phyloP scores from a whole-genome alignment of 1,140 invertebrate genomes.

The Drosophila biarmipes region DNA sequence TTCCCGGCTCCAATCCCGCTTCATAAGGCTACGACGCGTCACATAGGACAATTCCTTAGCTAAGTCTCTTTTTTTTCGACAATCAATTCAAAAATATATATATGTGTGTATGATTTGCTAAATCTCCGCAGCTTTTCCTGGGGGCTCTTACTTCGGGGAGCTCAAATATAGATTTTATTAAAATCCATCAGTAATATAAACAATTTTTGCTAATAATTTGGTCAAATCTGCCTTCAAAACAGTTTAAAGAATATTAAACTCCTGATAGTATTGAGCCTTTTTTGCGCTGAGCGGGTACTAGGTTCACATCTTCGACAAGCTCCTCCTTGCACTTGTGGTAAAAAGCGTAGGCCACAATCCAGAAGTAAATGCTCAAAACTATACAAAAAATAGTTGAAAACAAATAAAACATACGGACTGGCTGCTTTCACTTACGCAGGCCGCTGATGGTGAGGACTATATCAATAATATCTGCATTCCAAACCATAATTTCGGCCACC shows the following conservation, averaged over 20 bases:
- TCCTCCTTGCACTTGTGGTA: neutral
- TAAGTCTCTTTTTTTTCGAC: constrained; percentile 20
- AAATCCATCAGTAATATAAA: too few species aligned
- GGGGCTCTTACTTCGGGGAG: too few species aligned
- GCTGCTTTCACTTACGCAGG: neutral
- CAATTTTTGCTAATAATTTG: too few species aligned
- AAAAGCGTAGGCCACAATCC: neutral
- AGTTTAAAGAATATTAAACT: neutral
- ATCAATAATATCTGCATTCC: neutral
- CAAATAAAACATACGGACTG: too few species aligned
- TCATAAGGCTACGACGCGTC: neutral
- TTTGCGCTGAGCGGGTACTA: neutral
- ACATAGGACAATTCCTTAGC: constrained; percentile 8
- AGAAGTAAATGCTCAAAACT: constrained; percentile 14
- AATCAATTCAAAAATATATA: neutral
- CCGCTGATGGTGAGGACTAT: neutral
- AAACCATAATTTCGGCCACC: neutral
- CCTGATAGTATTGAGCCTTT: neutral
- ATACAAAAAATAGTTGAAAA: neutral
- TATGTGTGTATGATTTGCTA: constrained; percentile 24
- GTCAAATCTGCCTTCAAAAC: too few species aligned
- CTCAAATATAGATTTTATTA: neutral
- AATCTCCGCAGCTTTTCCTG: neutral
- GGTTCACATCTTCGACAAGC: neutral
- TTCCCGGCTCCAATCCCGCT: neutral